Evolutionary conservation across 2,797 vertebrate species (phyloP).

Genomic region (Coregonus sp.): DNA sequence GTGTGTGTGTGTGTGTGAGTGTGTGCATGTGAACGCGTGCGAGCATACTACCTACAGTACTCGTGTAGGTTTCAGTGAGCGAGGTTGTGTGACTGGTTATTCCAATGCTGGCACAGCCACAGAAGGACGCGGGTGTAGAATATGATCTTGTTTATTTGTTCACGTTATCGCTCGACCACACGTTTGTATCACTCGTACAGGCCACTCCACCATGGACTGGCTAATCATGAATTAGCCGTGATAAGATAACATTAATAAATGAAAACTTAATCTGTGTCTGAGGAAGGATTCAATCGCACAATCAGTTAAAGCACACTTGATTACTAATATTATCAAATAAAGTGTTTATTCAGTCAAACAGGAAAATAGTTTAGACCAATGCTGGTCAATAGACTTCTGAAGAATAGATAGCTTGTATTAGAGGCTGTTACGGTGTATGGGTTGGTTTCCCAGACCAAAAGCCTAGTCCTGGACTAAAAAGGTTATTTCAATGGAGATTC

Average conservation of each 20-base stretch:
- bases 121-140: constrained; percentile 21
- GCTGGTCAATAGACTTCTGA: background rate
- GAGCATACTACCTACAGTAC: background rate
- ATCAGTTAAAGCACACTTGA: constrained; percentile 23
- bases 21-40: background rate
- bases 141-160: constrained; percentile 29
- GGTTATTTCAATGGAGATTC: too few species aligned
- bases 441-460: too few species aligned
- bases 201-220: constrained; percentile 3
- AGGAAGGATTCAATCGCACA: constrained; percentile 33
- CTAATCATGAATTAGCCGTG: constrained; percentile 19
- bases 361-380: constrained; percentile 6
- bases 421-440: background rate
- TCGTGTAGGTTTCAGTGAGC: background rate
- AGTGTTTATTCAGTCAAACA: constrained; percentile 15
- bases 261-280: constrained; percentile 24
- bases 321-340: background rate
- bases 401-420: background rate
- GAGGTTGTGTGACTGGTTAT: background rate
- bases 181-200: constrained; percentile 24
- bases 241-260: constrained; percentile 59
- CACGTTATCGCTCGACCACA: constrained; percentile 19
- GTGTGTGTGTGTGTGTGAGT: background rate
- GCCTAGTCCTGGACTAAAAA: too few species aligned
- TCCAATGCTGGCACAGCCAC: background rate